Conservation (phyloP, 1,140 invertebrate species). For the Druon quercuslanigerum region DNA sequence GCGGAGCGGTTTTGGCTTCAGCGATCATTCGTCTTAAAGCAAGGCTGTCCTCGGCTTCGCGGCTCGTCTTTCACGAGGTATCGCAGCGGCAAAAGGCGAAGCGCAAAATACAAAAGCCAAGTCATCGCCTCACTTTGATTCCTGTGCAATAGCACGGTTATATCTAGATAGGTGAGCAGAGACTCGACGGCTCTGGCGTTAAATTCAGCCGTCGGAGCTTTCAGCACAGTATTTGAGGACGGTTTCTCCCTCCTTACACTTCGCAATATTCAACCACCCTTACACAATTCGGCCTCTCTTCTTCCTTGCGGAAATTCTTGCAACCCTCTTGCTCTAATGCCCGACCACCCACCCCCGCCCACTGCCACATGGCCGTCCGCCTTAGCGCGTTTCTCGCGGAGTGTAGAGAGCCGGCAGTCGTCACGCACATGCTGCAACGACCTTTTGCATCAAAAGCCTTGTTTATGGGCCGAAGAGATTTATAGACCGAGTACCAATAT, state of each 20-base stretch:
- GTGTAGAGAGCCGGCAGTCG: constrained; percentile 45
- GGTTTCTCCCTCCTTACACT: constrained; percentile 2
- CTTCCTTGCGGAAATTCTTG: neutral
- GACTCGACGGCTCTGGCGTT: constrained; percentile 59
- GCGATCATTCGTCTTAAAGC: constrained; percentile 13
- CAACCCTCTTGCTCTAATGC: neutral
- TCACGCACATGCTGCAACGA: constrained; percentile 66
- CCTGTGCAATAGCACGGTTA: too few relatives aligned
- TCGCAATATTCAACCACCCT: neutral
- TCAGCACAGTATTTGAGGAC: constrained; percentile 32
- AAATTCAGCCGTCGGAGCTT: constrained; percentile 64
- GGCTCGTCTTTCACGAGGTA: constrained; percentile 44
- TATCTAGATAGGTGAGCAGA: constrained; percentile 37
- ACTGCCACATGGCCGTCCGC: neutral
- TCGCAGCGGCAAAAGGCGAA: constrained; percentile 50
- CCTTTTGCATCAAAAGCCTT: constrained; percentile 72
- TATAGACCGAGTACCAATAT: constrained; percentile 64
- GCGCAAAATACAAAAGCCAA: constrained; percentile 53
- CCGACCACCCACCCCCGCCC: neutral
- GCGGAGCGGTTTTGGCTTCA: neutral
- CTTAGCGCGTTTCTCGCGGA: constrained; percentile 27
- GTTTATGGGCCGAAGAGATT: constrained; percentile 73
- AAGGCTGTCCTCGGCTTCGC: constrained; percentile 38
- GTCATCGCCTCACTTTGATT: constrained; percentile 40
- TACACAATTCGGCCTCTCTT: neutral